A percentile compares a stretch with the other conserved stretches of the same genome.
These are phyloP conservation scores for Cherax destructor DNA, from an alignment of 1,140 invertebrate genomes.

Conservation along the genomic window DNA sequence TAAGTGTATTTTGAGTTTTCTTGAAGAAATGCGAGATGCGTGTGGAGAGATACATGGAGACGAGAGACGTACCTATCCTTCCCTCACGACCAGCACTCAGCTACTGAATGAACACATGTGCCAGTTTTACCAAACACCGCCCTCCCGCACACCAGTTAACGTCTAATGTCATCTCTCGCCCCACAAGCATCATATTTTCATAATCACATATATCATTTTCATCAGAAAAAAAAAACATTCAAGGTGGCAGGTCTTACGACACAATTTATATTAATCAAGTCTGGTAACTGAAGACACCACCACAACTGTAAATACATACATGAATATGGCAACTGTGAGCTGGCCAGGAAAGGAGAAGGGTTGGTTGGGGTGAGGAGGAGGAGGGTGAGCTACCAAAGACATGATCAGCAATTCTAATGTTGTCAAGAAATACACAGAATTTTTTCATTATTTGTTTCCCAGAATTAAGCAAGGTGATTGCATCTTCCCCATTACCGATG, in stretches of 20 bases:
- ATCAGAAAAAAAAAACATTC: no score
- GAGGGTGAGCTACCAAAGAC: no score
- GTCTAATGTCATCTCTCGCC: neutral
- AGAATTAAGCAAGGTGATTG: neutral
- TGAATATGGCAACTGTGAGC: neutral
- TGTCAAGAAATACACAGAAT: neutral
- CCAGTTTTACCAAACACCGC: neutral
- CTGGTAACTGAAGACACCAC: no score
- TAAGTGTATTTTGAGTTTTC: no score
- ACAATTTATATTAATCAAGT: no score
- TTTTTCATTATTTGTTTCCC: neutral
- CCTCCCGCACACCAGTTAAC: neutral
- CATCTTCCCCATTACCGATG: neutral
- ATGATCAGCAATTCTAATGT: neutral
- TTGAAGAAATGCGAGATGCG: no score
- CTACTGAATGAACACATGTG: slow-evolving; percentile 18
- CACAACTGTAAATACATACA: no score
- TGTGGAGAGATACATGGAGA: neutral
- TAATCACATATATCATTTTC: no score
- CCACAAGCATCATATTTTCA: no score
- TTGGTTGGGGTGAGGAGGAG: neutral
- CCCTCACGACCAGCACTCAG: neutral
- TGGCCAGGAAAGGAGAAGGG: neutral
- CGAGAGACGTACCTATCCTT: neutral
- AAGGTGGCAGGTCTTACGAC: no score